A percentile compares a stretch with the other conserved stretches of the same genome.
Conservation (phyloP, 2,113 vertebrate genomes). For the Festucalex cinctus region DNA sequence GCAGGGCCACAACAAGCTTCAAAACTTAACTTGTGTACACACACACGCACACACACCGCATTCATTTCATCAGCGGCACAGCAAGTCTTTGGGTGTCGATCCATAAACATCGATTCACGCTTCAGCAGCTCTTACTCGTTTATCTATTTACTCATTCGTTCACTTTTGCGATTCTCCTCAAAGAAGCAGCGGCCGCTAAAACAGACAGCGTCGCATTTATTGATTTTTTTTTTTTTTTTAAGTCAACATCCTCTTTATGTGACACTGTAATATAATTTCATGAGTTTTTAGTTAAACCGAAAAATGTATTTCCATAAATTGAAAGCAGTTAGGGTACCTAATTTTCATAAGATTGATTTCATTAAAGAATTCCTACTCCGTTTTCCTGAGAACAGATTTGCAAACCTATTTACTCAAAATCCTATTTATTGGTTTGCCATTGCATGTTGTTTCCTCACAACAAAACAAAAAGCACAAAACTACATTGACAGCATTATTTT, state of each 20-base stretch:
- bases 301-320: too few species aligned
- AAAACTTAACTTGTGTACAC: constrained; percentile 11
- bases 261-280: neutral
- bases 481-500: too few species aligned
- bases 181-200: constrained; percentile 36
- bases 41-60: constrained; percentile 22
- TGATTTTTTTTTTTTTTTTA: constrained; percentile 5
- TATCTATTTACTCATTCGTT: constrained; percentile 69
- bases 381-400: too few species aligned
- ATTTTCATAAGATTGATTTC: too few species aligned
- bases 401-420: too few species aligned
- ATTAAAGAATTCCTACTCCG: too few species aligned
- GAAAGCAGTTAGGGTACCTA: too few species aligned
- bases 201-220: constrained; percentile 3
- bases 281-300: too few species aligned
- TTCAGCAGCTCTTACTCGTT: constrained; percentile 63
- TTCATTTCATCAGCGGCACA: constrained; percentile 51
- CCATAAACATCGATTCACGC: constrained; percentile 69
- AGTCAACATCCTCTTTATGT: neutral
- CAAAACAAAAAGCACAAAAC: too few species aligned
- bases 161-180: constrained; percentile 51
- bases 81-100: constrained; percentile 52
- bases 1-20: constrained; percentile 5
- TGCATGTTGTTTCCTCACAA: too few species aligned
- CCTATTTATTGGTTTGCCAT: too few species aligned